Conservation (phyloP, 1,140 invertebrate genomes). For the Eupeodes corollae region DNA sequence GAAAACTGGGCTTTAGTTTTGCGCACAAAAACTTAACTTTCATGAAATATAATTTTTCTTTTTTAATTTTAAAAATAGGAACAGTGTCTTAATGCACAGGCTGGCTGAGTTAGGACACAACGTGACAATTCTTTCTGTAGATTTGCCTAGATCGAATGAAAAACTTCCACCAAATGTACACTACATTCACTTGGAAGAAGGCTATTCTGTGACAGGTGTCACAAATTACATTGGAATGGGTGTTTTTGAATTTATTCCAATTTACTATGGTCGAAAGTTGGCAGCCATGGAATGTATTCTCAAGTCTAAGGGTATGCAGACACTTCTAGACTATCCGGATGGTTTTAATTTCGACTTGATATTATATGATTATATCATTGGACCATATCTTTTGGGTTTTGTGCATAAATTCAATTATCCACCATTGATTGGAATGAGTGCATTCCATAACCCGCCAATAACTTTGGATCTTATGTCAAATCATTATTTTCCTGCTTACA, state of each 20-base stretch:
- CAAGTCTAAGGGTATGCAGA: background rate
- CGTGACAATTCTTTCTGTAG: conserved; percentile 9
- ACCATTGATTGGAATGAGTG: conserved; percentile 22
- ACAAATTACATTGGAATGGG: conserved; percentile 4
- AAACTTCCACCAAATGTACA: background rate
- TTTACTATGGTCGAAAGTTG: conserved; percentile 18
- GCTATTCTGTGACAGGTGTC: background rate
- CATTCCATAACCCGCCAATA: conserved; percentile 15
- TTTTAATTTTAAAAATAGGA: conserved; percentile 3
- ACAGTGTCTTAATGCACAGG: conserved; percentile 10
- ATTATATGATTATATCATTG: conserved; percentile 20
- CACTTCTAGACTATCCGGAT: background rate
- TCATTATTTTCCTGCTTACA: conserved; percentile 16
- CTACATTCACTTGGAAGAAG: conserved; percentile 4
- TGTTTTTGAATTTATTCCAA: conserved; percentile 12
- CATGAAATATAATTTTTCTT: background rate
- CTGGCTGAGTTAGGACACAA: conserved; percentile 16
- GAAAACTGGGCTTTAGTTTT: background rate
- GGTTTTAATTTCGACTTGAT: conserved; percentile 15
- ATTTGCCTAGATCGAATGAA: background rate
- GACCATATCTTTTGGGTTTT: conserved; percentile 10
- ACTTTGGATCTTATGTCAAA: conserved; percentile 10
- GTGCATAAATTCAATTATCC: background rate
- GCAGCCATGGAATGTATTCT: conserved; percentile 10
- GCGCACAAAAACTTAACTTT: background rate